phyloP scores from a whole-genome alignment of 1,140 invertebrate species.

The Cotesia glomerata region DNA sequence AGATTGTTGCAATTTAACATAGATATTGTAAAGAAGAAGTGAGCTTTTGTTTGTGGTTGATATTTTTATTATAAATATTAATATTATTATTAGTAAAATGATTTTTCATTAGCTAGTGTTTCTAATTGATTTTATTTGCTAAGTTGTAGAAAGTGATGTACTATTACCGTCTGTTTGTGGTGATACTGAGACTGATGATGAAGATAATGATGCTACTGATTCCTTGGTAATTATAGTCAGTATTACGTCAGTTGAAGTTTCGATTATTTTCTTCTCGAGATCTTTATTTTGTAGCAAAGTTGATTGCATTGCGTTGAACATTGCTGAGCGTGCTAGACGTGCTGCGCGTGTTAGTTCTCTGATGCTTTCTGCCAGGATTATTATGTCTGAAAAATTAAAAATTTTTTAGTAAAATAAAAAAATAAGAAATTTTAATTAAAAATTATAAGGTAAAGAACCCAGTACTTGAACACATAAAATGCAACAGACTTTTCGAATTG shows the following conservation, averaged over 20 bases:
- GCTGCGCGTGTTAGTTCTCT: conserved; percentile 66
- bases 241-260: conserved; percentile 49
- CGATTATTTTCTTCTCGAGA: conserved; percentile 53
- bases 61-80: neutral
- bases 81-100: no score
- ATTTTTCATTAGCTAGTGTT: no score
- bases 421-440: neutral
- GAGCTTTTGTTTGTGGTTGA: neutral
- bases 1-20: neutral
- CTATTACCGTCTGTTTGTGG: conserved; percentile 7
- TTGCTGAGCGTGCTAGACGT: conserved; percentile 68
- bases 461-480: no score
- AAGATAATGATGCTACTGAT: no score
- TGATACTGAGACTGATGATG: no score
- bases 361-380: conserved; percentile 69
- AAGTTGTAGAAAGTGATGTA: conserved; percentile 10
- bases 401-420: conserved; percentile 15
- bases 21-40: neutral
- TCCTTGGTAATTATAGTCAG: conserved; percentile 19
- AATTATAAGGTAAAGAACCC: no score
- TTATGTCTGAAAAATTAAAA: conserved; percentile 62
- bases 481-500: no score
- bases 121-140: neutral
- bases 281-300: conserved; percentile 60
- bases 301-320: conserved; percentile 69